Conservation (phyloP, 1,140 invertebrate species). For the Eupristina koningsbergeri region DNA sequence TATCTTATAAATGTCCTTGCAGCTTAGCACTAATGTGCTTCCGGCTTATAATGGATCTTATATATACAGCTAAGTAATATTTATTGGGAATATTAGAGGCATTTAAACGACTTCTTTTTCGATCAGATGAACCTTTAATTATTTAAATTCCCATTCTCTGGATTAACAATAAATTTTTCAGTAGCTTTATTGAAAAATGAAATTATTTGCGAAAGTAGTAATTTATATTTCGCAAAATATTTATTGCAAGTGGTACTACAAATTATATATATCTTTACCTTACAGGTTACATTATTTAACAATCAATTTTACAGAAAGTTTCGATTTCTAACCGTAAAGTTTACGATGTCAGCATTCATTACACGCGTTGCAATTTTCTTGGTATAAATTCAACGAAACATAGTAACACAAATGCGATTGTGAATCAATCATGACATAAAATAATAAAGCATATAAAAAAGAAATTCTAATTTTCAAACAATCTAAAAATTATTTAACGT, state of each 20-base stretch:
- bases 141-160: too few relatives aligned
- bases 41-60: background rate
- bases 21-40: background rate
- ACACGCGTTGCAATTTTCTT: background rate
- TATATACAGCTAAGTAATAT: background rate
- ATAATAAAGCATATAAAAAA: background rate
- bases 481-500: background rate
- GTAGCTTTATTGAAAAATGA: too few relatives aligned
- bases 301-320: constrained; percentile 11
- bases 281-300: too few relatives aligned
- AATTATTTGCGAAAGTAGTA: too few relatives aligned
- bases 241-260: too few relatives aligned
- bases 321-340: constrained; percentile 1
- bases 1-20: background rate
- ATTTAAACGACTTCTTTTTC: background rate
- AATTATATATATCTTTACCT: background rate
- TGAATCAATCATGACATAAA: background rate
- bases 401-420: background rate
- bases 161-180: too few relatives aligned
- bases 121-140: too few relatives aligned
- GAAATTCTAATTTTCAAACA: background rate
- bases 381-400: background rate
- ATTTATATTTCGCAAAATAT: too few relatives aligned
- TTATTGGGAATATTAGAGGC: background rate
- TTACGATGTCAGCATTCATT: constrained; percentile 1